These are phyloP conservation scores for Platygyra sinensis DNA, from an alignment of 64 coral and sea anemone species.

Conservation along the genomic window DNA sequence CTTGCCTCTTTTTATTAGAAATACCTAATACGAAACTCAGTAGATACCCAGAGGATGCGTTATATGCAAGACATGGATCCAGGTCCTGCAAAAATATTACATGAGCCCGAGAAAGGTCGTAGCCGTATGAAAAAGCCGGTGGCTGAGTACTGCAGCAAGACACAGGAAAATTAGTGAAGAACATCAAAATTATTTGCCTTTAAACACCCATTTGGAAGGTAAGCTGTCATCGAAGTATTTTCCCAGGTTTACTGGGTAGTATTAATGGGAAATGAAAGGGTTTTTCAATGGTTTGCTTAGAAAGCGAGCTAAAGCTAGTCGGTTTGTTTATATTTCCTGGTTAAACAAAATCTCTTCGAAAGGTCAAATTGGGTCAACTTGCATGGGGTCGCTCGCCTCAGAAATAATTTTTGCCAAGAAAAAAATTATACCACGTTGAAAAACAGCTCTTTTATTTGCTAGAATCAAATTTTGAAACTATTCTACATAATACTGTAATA, in stretches of 20 bases:
- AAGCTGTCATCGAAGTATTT: conserved; percentile 43
- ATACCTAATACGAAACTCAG: background rate
- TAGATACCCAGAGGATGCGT: conserved; percentile 3
- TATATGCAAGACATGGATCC: conserved; percentile 20
- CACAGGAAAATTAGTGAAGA: conserved; percentile 46
- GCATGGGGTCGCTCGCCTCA: conserved; percentile 19
- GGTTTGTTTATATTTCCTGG: conserved; percentile 46
- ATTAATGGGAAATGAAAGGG: conserved; percentile 39
- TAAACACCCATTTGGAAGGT: conserved; percentile 41
- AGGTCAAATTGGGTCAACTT: conserved; percentile 39
- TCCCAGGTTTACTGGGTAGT: conserved; percentile 35
- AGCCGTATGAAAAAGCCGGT: too few species aligned
- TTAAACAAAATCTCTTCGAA: conserved; percentile 34
- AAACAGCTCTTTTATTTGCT: conserved; percentile 12
- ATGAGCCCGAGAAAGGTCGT: too few species aligned
- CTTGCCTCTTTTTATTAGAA: too few species aligned
- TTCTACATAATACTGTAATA: conserved; percentile 22
- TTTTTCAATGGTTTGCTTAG: conserved; percentile 46
- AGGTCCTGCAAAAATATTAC: conserved; percentile 33
- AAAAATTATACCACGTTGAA: conserved; percentile 24
- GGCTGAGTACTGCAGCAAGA: too few species aligned
- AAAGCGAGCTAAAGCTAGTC: conserved; percentile 42
- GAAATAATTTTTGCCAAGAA: conserved; percentile 38
- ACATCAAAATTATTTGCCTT: conserved; percentile 42
- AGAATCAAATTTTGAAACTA: conserved; percentile 14